phyloP scores from a whole-genome alignment of 2,888 invertebrate genomes.

The Elegia similella region DNA sequence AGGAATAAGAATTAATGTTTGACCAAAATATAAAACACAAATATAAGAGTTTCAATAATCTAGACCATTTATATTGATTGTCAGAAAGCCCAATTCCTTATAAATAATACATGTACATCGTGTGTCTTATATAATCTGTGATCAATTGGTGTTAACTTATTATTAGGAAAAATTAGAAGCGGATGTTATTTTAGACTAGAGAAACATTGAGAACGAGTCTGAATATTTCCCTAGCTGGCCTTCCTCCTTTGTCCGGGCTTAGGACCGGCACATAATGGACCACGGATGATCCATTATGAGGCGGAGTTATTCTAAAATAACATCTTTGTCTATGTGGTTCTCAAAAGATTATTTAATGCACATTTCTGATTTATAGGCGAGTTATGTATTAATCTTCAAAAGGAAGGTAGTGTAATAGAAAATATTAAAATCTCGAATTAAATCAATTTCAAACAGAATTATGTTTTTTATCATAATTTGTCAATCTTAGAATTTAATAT shows the following conservation, averaged over 20 bases:
- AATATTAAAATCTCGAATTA: no score
- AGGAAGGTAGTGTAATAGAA: no score
- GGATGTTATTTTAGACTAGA: constrained; percentile 14
- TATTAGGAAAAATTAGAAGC: neutral
- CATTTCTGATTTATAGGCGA: no score
- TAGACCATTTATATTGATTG: neutral
- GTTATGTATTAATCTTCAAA: no score
- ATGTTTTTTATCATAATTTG: no score
- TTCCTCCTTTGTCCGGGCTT: constrained; percentile 27
- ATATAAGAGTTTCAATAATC: constrained; percentile 25
- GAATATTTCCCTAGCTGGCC: constrained; percentile 19
- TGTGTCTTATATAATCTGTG: neutral
- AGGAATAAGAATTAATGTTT: constrained; percentile 49
- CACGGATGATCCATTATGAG: constrained; percentile 17
- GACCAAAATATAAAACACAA: constrained; percentile 37
- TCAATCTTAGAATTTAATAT: no score
- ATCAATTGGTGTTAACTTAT: no score
- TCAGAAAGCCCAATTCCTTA: constrained; percentile 11
- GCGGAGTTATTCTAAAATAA: constrained; percentile 22
- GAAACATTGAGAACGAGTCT: constrained; percentile 12
- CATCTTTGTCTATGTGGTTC: neutral
- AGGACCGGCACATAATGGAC: constrained; percentile 25
- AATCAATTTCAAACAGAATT: no score
- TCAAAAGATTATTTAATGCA: neutral
- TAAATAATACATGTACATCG: no score